Evolutionary conservation across 2,797 vertebrate genomes (phyloP).

Genomic region (Melanogrammus aeglefinus): DNA sequence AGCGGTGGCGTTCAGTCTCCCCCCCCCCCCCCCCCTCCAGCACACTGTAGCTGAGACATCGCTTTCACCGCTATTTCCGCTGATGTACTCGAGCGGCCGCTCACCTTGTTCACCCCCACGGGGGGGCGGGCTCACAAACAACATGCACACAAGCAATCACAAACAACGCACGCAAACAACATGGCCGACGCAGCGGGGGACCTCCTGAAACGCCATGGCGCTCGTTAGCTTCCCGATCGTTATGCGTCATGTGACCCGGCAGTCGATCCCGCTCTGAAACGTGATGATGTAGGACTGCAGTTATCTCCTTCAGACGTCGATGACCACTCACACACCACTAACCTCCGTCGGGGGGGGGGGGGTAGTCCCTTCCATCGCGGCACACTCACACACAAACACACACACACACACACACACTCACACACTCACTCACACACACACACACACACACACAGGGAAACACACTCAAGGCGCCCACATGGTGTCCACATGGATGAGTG

Average conservation of each 20-base stretch:
- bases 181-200: constrained; percentile 36
- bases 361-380: constrained; percentile 34
- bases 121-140: too few species aligned
- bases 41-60: constrained; percentile 12
- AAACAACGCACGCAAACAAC: neutral
- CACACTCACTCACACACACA: too few species aligned
- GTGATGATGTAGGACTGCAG: constrained; percentile 54
- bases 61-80: neutral
- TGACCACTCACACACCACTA: constrained; percentile 40
- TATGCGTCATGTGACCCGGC: constrained; percentile 52
- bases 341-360: constrained; percentile 42
- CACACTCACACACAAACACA: neutral
- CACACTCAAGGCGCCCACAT: constrained; percentile 18
- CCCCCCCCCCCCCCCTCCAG: neutral
- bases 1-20: neutral
- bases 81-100: constrained; percentile 18
- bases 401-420: constrained; percentile 10
- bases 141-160: too few species aligned
- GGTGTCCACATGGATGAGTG: constrained; percentile 26
- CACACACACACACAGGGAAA: constrained; percentile 12
- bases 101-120: constrained; percentile 5
- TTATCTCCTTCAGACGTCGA: constrained; percentile 49
- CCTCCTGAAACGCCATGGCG: constrained; percentile 53
- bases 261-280: constrained; percentile 48
- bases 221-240: constrained; percentile 52